These are phyloP conservation scores for Perccottus glenii DNA, from an alignment of 2,113 vertebrate species.

Conservation along the genomic window DNA sequence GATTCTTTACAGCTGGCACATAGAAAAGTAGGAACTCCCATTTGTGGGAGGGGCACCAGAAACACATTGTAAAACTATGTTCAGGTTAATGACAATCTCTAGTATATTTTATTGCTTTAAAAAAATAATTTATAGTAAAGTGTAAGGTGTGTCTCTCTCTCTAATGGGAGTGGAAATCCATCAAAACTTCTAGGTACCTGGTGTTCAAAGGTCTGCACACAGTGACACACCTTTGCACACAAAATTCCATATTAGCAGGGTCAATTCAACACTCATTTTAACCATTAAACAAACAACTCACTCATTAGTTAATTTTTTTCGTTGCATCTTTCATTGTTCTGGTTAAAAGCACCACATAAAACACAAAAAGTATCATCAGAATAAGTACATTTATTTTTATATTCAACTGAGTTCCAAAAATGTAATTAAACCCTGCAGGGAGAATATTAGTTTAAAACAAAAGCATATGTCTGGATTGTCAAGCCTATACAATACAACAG, in stretches of 20 bases:
- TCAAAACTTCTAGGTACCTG: background rate
- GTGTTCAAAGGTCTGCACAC: background rate
- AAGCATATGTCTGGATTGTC: too few species aligned
- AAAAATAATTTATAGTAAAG: background rate
- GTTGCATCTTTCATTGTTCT: too few species aligned
- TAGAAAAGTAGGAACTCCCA: background rate
- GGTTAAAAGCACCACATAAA: too few species aligned
- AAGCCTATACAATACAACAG: too few species aligned
- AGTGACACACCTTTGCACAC: conserved; percentile 35
- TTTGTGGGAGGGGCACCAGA: background rate
- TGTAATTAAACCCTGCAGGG: too few species aligned
- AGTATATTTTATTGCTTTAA: background rate
- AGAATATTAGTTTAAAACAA: too few species aligned
- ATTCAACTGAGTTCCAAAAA: too few species aligned
- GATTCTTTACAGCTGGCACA: background rate
- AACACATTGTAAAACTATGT: background rate
- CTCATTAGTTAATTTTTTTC: background rate
- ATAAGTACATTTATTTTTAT: too few species aligned
- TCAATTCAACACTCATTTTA: background rate
- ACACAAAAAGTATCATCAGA: too few species aligned
- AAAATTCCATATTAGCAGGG: background rate
- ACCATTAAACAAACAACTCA: conserved; percentile 8
- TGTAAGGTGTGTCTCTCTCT: background rate
- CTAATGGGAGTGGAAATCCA: too few species aligned
- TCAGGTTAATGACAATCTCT: background rate